phyloP scores from a whole-genome alignment of 2,113 vertebrate species.

The Lamprotornis superbus region DNA sequence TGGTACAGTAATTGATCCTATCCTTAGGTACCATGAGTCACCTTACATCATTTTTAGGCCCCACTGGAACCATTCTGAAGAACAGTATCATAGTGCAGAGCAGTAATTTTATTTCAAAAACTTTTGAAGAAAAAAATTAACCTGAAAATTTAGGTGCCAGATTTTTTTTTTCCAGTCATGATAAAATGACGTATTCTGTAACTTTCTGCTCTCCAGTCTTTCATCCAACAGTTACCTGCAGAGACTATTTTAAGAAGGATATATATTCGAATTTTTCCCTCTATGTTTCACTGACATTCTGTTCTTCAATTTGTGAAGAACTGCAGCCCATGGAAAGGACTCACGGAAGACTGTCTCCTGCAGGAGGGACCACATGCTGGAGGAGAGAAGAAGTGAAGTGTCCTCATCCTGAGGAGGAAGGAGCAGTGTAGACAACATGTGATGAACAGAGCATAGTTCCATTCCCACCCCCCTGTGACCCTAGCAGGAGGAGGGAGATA shows the following conservation, averaged over 20 bases:
- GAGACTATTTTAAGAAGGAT: not conserved
- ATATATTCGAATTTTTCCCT: not conserved
- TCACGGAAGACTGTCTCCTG: not conserved
- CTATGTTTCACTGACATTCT: not conserved
- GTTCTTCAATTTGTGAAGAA: not conserved
- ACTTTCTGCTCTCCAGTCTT: not conserved
- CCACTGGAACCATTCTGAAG: not conserved
- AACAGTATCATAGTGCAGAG: not conserved
- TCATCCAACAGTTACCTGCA: not conserved
- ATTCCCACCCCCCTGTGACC: not conserved
- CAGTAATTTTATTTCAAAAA: not conserved
- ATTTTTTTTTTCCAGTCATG: not conserved
- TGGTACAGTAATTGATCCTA: not conserved
- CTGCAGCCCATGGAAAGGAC: not conserved
- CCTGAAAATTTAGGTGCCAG: not conserved
- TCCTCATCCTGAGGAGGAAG: not conserved
- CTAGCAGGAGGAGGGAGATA: not conserved
- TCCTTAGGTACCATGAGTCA: not conserved
- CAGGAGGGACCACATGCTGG: not conserved
- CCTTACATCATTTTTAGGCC: not conserved
- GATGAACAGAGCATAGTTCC: not conserved
- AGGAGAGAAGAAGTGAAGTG: not conserved
- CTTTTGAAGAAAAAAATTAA: not conserved
- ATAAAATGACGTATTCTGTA: not conserved
- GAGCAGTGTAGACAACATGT: not conserved